These are phyloP conservation scores for Bolinopsis microptera DNA, from an alignment of 37 sponge, comb jelly and placozoan genomes.

Conservation along the genomic window DNA sequence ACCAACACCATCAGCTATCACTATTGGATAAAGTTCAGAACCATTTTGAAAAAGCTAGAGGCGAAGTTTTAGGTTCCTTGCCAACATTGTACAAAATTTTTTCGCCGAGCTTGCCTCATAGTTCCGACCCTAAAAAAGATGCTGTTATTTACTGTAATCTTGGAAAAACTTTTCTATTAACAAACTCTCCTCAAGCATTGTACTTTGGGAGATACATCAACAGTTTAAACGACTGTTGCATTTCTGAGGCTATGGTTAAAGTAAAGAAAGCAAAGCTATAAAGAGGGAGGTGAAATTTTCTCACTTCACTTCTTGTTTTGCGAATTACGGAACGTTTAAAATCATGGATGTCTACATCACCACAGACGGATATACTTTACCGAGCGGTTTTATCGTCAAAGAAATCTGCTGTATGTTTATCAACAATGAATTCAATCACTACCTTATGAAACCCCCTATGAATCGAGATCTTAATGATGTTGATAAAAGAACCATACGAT, in stretches of 20 bases:
- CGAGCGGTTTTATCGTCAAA: not conserved
- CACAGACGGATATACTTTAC: not conserved
- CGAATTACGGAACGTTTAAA: not conserved
- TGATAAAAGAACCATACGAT: not conserved
- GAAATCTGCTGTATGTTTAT: not conserved
- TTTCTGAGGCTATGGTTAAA: conserved; percentile 1
- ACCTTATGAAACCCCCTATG: not conserved
- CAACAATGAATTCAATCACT: not conserved
- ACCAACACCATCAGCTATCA: conserved; percentile 12
- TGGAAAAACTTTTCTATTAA: not conserved
- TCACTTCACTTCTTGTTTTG: not conserved
- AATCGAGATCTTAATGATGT: not conserved
- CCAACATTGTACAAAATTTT: not conserved
- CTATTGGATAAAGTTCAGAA: conserved; percentile 1
- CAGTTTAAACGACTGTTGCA: not conserved
- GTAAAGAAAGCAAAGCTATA: not conserved
- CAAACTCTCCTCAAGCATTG: not conserved
- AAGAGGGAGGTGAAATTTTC: no score
- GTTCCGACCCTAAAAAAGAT: not conserved
- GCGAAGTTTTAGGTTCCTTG: not conserved
- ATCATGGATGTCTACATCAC: not conserved
- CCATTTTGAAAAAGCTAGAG: conserved; percentile 35
- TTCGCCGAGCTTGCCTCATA: not conserved
- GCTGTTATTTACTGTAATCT: not conserved
- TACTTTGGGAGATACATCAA: conserved; percentile 21